A percentile compares a stretch with the other conserved stretches of the same genome.
Conservation (phyloP, 2,797 vertebrate species). For the Muscicapa comitata region DNA sequence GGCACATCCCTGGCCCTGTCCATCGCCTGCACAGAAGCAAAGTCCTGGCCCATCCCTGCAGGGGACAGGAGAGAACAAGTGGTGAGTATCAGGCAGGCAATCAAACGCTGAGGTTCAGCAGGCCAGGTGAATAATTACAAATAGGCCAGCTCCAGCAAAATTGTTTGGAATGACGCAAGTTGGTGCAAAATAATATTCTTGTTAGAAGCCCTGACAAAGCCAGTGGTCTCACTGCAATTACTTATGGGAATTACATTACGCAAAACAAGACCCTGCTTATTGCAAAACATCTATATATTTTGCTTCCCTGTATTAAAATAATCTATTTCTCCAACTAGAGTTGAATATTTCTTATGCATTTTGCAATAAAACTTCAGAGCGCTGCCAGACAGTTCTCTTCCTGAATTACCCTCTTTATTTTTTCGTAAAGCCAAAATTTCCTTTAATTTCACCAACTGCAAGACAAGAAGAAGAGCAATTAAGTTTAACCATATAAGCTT, state of each 20-base stretch:
- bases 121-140: conserved; percentile 13
- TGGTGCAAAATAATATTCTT: neutral
- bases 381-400: neutral
- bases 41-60: neutral
- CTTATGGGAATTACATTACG: neutral
- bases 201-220: conserved; percentile 9
- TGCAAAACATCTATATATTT: neutral
- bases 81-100: neutral
- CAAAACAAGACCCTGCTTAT: neutral
- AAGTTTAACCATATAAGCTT: neutral
- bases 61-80: neutral
- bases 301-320: neutral
- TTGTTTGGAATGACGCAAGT: conserved; percentile 13
- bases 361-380: conserved; percentile 7
- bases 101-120: neutral
- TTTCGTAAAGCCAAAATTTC: neutral
- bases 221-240: conserved; percentile 47
- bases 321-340: neutral
- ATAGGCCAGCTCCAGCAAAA: neutral
- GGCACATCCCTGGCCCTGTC: rapidly evolving
- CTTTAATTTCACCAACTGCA: conserved; percentile 39
- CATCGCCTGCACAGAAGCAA: neutral
- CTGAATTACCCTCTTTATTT: neutral
- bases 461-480: conserved; percentile 41
- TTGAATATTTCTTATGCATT: neutral